These are phyloP conservation scores for Tenthredo livida DNA, from an alignment of 2,888 invertebrate genomes.

Conservation along the genomic window DNA sequence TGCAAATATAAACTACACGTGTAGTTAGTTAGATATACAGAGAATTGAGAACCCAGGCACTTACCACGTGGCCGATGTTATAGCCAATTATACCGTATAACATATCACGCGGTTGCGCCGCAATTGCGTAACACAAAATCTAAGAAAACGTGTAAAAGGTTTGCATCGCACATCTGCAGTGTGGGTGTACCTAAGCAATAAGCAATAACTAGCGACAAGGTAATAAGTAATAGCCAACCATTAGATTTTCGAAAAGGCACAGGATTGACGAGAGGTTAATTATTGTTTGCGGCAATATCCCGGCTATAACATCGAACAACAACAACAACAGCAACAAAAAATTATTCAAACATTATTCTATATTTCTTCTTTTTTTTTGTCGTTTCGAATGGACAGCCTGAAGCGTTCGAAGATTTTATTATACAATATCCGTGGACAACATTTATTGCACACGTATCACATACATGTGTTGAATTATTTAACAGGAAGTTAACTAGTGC, in stretches of 20 bases:
- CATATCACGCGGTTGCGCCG: neutral
- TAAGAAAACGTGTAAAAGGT: neutral
- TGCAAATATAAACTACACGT: neutral
- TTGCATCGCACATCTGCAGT: neutral
- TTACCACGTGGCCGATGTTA: slow-evolving; percentile 2
- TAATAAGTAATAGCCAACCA: neutral
- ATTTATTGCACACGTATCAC: neutral
- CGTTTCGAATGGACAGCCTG: neutral
- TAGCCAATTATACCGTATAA: slow-evolving; percentile 5
- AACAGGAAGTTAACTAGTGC: neutral
- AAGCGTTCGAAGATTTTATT: neutral
- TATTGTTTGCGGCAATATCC: neutral
- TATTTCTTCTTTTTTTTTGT: neutral
- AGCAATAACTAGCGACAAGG: slow-evolving; percentile 10
- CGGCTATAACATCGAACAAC: neutral
- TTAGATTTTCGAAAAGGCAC: slow-evolving; percentile 14
- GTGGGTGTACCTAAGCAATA: slow-evolving; percentile 9
- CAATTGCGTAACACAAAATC: slow-evolving; percentile 32
- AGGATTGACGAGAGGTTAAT: neutral
- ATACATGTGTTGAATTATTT: neutral
- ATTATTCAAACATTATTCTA: neutral
- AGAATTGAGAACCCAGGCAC: slow-evolving; percentile 12
- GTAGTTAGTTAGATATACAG: neutral
- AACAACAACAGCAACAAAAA: neutral
- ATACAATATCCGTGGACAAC: neutral